Percentiles rank a stretch among this genome's conserved stretches.
phyloP scores from a whole-genome alignment of 2,113 vertebrate species.

The Gallinago undulata region DNA sequence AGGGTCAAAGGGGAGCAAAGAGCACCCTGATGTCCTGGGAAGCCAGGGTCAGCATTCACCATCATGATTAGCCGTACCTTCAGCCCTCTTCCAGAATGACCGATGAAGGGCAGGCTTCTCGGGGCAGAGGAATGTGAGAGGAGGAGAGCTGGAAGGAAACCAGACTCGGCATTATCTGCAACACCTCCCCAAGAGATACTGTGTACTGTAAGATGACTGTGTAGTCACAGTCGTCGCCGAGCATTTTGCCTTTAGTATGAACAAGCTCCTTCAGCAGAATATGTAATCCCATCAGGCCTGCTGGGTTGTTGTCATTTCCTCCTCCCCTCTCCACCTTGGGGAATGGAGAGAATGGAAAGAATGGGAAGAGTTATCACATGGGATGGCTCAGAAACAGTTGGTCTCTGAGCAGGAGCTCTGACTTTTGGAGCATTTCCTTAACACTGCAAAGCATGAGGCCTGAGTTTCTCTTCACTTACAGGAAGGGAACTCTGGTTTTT shows the following conservation, averaged over 20 bases:
- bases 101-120: background rate
- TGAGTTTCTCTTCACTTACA: background rate
- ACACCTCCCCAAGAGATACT: background rate
- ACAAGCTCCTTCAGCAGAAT: background rate
- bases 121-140: background rate
- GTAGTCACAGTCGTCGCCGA: background rate
- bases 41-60: background rate
- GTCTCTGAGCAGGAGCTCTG: background rate
- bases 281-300: background rate
- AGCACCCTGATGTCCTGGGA: background rate
- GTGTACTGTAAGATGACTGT: too few species aligned
- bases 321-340: background rate
- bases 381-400: background rate
- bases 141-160: constrained; percentile 2
- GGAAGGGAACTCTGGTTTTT: background rate
- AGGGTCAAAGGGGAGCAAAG: background rate
- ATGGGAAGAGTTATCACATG: background rate
- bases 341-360: background rate
- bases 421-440: background rate
- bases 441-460: background rate
- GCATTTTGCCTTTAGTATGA: background rate
- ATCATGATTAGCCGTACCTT: background rate
- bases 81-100: background rate
- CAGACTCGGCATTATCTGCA: background rate
- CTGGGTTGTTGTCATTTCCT: background rate